Evolutionary conservation across 1,140 invertebrate species (phyloP), one percentile per base, ranked within the genome.

Genomic region (Diploscapter pachys): DNA sequence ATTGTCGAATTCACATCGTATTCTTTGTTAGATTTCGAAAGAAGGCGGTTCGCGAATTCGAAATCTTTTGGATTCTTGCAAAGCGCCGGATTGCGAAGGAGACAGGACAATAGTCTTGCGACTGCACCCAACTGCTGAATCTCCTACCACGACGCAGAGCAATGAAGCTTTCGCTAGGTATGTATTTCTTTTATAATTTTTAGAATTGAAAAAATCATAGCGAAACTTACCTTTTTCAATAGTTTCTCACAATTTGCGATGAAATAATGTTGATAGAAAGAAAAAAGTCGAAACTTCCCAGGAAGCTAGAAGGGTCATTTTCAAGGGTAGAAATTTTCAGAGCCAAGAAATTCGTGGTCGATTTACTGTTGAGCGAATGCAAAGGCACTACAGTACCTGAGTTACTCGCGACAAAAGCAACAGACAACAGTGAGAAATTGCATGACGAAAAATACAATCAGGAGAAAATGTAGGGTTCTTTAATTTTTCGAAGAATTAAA

Each of bases 261-360:
- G 31, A 31, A 31, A 31, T 31, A 1, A 31, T 31, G 31, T 31
- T 31, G 31, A 31, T 31, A 31, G 31, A 31, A 31, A 31, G 31
- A 31, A 31, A 31, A 31, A 31, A 31, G 31, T 31, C 31, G 0
- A 31, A 59, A 59, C 57, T 59, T 59, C 57, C 57, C 57, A 31
- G 31, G 1, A 31, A 31, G 31, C 51, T 31, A 8, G 63, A 65
- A 31, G 13, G 31, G 51, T 8, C 8, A 65, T 31, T 31, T 65
- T n/a, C 31, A 31, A 31, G 31, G 31, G 13, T 31, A 8, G 63
- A 65, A 31, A 48, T 53, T 11, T 51, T 68, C 4, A 74, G 73
- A 49, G 73, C 73, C 2, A 74, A 74, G 65, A 64, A 74, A 48
- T 51, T 66, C 49, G 49, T 69, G 65, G 73, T 74, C 6, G 73